A percentile compares a stretch with the other conserved stretches of the same genome.
phyloP scores from a whole-genome alignment of 2,797 vertebrate species.

The Onychomys leucogaster region DNA sequence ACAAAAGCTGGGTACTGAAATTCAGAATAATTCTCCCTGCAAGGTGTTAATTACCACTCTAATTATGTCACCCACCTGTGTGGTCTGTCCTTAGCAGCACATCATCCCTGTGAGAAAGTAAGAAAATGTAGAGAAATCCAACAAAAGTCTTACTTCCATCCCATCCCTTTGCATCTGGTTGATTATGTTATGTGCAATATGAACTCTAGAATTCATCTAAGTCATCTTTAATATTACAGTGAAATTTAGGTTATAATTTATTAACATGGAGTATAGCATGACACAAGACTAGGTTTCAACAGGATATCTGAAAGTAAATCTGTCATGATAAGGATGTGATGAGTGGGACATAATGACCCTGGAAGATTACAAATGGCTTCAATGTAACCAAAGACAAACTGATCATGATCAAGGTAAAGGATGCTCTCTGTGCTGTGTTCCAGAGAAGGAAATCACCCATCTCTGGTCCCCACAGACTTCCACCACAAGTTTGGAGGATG shows the following conservation, averaged over 20 bases:
- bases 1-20: background rate
- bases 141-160: background rate
- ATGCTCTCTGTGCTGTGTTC: background rate
- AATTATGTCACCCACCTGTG: background rate
- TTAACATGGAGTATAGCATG: background rate
- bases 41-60: background rate
- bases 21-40: background rate
- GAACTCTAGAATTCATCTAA: background rate
- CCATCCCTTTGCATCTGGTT: background rate
- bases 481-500: too few relatives aligned
- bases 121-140: background rate
- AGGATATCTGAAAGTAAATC: background rate
- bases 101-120: background rate
- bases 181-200: background rate
- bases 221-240: background rate
- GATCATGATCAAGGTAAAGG: background rate
- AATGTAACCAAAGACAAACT: background rate
- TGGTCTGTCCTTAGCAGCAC: background rate
- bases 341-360: background rate
- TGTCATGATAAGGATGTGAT: background rate
- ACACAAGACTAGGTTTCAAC: background rate
- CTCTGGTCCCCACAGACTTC: background rate
- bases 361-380: background rate
- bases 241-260: background rate
- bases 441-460: background rate